Base-by-base conservation (phyloP, 30 jellyfish, hydroid and myxozoan genomes). In the Aurelia sp. region DNA sequence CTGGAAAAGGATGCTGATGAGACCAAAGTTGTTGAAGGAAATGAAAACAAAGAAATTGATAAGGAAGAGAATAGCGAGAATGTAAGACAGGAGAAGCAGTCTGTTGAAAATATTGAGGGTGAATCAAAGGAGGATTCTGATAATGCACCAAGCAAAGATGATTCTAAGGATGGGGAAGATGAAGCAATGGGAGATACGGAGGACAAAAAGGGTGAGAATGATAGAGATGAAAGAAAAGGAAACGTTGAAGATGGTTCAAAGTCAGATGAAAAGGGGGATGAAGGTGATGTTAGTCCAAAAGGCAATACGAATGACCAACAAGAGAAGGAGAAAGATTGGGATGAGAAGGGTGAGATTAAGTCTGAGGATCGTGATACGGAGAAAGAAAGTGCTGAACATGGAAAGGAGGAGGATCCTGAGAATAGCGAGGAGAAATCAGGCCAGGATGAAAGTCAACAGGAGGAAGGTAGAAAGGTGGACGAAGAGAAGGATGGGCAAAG, bases 351-450 rank as follows among this genome's bases (percentile, higher is more conserved):
- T 22, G 64, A 69, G 59, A 27, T 21, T 69, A 37, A 69, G 11
- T 16, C 79, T 21, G 61, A 23, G 8, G 79, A 69, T 11, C 10
- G 19, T 6, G 61, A 69, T 69, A 16, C 21, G 51, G 20, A 13
- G 62, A 17, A 20, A 7, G 79, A 23, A 27, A 20, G 6, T 12
- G 79, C 18, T 23, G 79, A 80, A 18, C 18, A 35, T 40, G 79
- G 23, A 0, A 67, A 21, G 18, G 75, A 18, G 8, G 58, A 44
- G 31, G 21, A 35, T 17, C 23, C 31, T 11, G 86, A 18, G 51
- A 62, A 66, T 3, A 78, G 48, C 10, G 90, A 16, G 8, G 73
- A 37, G 17, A 18, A 52, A 74, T 18, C 60, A 74, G 55, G 60
- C 58, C 22, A 55, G n/a, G 86, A 69, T 69, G 62, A 35, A 58